Evolutionary conservation across 2,888 invertebrate species (phyloP), one percentile per base, ranked within the genome.

Genomic region (Lasioglossum villosulum): DNA sequence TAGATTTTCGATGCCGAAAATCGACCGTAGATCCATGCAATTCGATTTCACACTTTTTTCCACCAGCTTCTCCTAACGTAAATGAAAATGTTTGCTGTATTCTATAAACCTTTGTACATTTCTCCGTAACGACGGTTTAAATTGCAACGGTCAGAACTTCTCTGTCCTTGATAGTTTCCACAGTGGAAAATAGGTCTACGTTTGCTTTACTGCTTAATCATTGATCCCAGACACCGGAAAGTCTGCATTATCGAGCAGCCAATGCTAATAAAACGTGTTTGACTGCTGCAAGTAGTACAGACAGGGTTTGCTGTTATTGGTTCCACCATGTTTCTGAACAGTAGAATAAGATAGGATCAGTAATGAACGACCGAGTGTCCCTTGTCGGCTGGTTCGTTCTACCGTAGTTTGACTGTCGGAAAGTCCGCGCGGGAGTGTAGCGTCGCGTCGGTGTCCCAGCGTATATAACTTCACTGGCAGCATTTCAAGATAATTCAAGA

Each of bases 401-500:
- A 83, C 79, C 82, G 75, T 82, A 86, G 82, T 86, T 78, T 75
- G 74, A 66, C 68, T 37, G 76, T 75, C 71, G 56, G 6, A 63
- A 75, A 79, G 74, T 78, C 42, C 19, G 12, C 16, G 48, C 68
- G 75, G 59, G 68, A 70, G 78, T 5, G 14, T 42, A 19, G 78
- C 1, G n/a, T 12, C 56, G 66, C 2, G 27, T 8, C n/a, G 34
- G 63, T 79, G 37, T n/a, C 71, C 19, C 72, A 52, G 48, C 75
- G 80, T 84, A 80, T 80, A 80, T 80, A 84, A 86, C 86, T 87
- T 72, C 76, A 83, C 80, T 78, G 91, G 88, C 84, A 88, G 88
- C 84, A 91, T 91, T 91, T 90, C 84, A 79, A 88, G 90, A 90
- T 90, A 90, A 90, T 91, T 88, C 86, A 88, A 88, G 91, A 91